Evolutionary conservation across 2,888 invertebrate species (phyloP), one percentile per base, ranked within the genome.

Genomic region (Tenthredo mesomela): DNA sequence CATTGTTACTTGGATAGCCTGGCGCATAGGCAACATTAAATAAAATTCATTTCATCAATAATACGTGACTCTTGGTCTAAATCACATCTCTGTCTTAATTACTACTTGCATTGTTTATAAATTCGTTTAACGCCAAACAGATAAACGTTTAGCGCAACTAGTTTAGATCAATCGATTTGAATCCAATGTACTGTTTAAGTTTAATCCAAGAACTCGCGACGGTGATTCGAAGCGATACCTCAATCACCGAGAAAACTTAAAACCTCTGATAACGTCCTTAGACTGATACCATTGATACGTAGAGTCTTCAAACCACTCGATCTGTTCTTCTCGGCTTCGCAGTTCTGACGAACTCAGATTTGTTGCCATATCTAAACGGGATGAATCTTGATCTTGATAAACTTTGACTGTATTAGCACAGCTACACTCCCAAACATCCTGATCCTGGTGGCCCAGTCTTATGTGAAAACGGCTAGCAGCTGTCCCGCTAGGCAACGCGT

Each of bases 211-310:
- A 10, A 43, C 21, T 73, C 10, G 4, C 2, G 21, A 5, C 18
- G 54, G 71, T 43, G 25, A 9, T 21, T 4, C n/a, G 50, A 75
- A 15, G 12, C 75, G 10, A 61, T 80, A 37, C 21, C 50, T 75
- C 18, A 7, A 67, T 92, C 89, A 92, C 89, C 90, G 89, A 86
- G 88, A 21, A 86, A 89, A 92, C 87, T 93, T 92, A 75, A 93
- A 93, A 80, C 93, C 93, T 86, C 91, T 93, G 82, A 93, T 90
- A 29, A 92, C 87, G 87, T 92, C 91, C 85, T 86, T 91, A 0
- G 93, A 92, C 84, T 93, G 93, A 87, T 92, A 93, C 93, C 93
- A 93, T 43, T 86, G 88, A 86, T 90, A 92, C 7, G 88, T 85
- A 83, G 83, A 10, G 40, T 73, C 33, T 18, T 61, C 21, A 7